Evolutionary conservation across 2,797 vertebrate genomes (phyloP).

Genomic region (Myiotriccus ornatus): DNA sequence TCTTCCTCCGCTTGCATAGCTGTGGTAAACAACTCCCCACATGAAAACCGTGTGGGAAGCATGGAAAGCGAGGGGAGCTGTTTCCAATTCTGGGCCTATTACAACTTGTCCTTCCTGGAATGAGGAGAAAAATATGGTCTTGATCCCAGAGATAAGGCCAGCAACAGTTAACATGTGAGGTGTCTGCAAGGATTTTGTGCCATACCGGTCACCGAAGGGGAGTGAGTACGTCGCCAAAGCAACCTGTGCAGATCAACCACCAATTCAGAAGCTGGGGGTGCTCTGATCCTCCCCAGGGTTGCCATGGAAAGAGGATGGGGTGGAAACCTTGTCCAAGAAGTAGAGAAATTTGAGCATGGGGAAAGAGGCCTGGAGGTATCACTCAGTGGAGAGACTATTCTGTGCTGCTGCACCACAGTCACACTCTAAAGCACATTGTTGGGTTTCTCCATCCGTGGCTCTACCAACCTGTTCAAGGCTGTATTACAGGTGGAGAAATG

Average conservation of each 20-base stretch:
- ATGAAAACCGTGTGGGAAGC: not conserved
- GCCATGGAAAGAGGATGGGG: not conserved
- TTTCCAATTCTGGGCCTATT: slow-evolving; percentile 45
- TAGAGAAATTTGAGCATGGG: not conserved
- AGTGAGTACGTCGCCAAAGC: not conserved
- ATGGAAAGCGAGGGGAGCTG: not conserved
- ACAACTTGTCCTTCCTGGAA: slow-evolving; percentile 31
- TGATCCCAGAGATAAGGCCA: slow-evolving; percentile 19
- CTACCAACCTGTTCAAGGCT: too few relatives aligned
- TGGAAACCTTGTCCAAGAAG: not conserved
- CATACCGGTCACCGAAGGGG: accelerated
- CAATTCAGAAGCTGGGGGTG: not conserved
- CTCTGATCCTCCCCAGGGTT: not conserved
- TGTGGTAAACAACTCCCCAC: not conserved
- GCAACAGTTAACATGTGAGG: not conserved
- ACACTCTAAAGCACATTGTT: not conserved
- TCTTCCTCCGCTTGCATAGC: not conserved
- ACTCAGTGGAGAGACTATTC: not conserved
- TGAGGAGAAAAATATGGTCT: slow-evolving; percentile 7
- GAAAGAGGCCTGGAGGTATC: not conserved
- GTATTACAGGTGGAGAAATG: not conserved
- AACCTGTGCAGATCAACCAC: not conserved
- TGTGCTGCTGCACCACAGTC: not conserved
- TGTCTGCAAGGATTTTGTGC: not conserved
- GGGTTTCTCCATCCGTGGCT: not conserved